Conservation (phyloP, 1,140 invertebrate genomes). For the Eufriesea mexicana region DNA sequence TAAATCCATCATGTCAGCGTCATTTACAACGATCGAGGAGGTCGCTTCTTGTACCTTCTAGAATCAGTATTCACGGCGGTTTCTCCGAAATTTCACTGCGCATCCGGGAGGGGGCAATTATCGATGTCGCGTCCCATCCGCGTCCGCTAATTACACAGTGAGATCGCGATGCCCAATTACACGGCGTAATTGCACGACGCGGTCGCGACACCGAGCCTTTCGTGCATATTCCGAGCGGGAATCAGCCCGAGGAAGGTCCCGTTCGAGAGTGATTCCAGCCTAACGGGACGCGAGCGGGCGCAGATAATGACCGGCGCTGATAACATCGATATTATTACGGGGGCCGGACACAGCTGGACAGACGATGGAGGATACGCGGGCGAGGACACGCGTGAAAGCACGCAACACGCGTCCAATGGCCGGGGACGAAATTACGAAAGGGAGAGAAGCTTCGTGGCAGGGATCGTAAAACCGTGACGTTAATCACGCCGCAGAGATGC, state of each 20-base stretch:
- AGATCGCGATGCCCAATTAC: slow-evolving; percentile 54
- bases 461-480: slow-evolving; percentile 58
- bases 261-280: slow-evolving; percentile 57
- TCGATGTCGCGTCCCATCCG: slow-evolving; percentile 7
- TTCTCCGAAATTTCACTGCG: slow-evolving; percentile 20
- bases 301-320: slow-evolving; percentile 61
- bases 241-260: slow-evolving; percentile 41
- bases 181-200: slow-evolving; percentile 51
- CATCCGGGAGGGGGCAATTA: slow-evolving; percentile 14
- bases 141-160: slow-evolving; percentile 43
- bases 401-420: slow-evolving; percentile 23
- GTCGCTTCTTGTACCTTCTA: background rate
- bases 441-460: slow-evolving; percentile 7
- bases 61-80: slow-evolving; percentile 15
- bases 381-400: slow-evolving; percentile 60
- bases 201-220: slow-evolving; percentile 21
- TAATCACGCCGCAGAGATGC: slow-evolving; percentile 36
- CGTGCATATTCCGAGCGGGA: slow-evolving; percentile 39
- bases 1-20: background rate
- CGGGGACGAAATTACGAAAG: slow-evolving; percentile 57
- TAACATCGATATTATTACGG: slow-evolving; percentile 67
- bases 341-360: slow-evolving; percentile 43
- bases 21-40: background rate
- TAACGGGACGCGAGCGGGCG: slow-evolving; percentile 58
- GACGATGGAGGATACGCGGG: slow-evolving; percentile 55